These are phyloP conservation scores for Ascidia mentula DNA, from an alignment of 23 tunicate genomes.

Conservation along the genomic window DNA sequence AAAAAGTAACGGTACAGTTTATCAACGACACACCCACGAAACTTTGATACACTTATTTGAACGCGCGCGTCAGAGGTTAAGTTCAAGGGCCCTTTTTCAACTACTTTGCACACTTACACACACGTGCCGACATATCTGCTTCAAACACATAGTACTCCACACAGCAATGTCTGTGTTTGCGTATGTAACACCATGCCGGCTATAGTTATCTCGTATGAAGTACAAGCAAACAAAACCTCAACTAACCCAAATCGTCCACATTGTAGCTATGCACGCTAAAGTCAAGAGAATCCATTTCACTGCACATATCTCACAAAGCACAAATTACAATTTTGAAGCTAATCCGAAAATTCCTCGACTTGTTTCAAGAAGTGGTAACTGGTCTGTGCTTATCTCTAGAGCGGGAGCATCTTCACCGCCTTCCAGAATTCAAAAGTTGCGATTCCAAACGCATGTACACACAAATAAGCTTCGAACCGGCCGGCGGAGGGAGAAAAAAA, in stretches of 20 bases:
- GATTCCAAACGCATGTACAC: conserved; percentile 10
- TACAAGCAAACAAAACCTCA: background rate
- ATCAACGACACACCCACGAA: background rate
- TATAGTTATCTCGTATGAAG: too few species aligned
- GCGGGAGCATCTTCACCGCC: background rate
- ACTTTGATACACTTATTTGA: background rate
- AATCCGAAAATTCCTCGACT: too few species aligned
- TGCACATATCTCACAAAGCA: background rate
- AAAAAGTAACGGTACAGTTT: too few species aligned
- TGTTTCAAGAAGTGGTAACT: background rate
- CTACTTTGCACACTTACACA: background rate
- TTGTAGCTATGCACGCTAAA: background rate
- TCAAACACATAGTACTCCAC: too few species aligned
- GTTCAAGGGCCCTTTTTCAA: background rate
- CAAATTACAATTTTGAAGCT: background rate
- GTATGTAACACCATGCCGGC: too few species aligned
- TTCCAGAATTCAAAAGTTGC: background rate
- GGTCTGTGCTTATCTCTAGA: background rate
- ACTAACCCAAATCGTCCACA: background rate
- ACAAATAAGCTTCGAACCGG: background rate
- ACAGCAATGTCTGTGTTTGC: too few species aligned
- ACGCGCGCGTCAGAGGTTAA: background rate
- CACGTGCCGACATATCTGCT: too few species aligned
- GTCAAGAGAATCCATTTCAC: conserved; percentile 4
- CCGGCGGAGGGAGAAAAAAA: too few species aligned